Base-by-base conservation (phyloP, 53 echinoderm and acorn worm genomes). In the Henricia sp. region DNA sequence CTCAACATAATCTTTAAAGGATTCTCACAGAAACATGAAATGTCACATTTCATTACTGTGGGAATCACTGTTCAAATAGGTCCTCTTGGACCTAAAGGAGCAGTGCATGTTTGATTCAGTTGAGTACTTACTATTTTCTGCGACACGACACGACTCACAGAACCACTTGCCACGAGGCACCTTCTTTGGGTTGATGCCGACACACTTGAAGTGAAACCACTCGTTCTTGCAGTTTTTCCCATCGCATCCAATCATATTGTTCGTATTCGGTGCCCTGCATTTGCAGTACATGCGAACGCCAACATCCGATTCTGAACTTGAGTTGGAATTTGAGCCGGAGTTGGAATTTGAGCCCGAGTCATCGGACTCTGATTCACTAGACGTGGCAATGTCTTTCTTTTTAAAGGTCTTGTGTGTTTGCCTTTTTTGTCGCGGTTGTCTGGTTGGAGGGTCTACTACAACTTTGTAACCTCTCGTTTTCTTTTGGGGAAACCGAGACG, bases 141-240 rank as follows among this genome's bases (percentile, higher is more conserved):
- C 19, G 3, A 46, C 5, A 14, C 50, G 8, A 35, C 80, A 80
- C 46, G 17, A 23, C 28, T 44, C 64, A 27, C 80, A 80, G 50
- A 42, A 65, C 80, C 80, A 80, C 64, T 64, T 80, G n/a, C 80
- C 80, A 5, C 64, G 80, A 9, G 80, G 80, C 64, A 80, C 80
- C 33, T 48, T 62, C 80, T 30, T 80, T 2, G 43, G 63, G 36
- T 33, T 63, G 80, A 80, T 63, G 17, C 64, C 80, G 16, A 80
- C 48, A 25, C 80, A 80, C 46, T 80, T 80, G 48, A 80, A 80
- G 80, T 80, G 80, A 19, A 80, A 80, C 80, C 80, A 80, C 64
- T 80, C 80, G 46, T 48, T 26, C 35, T 25, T 33, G 62, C 80
- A 80, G 14, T 50, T 80, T 35, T 57, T 57, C 9, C 80, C 80